Base-by-base conservation (phyloP, 30 jellyfish, hydroid and myxozoan genomes). In the Chrysaora quinquecirrha region DNA sequence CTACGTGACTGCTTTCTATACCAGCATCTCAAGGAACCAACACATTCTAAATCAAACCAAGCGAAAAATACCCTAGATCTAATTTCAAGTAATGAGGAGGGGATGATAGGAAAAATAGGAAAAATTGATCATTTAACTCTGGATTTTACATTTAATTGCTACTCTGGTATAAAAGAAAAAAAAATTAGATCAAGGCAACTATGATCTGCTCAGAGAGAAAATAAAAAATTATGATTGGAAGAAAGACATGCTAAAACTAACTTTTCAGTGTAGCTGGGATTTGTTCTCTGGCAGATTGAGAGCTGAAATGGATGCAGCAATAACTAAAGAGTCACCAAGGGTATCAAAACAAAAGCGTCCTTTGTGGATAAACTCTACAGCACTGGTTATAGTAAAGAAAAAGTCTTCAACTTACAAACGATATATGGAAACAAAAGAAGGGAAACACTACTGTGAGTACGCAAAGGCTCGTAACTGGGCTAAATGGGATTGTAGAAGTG, bases 351-450 rank as follows among this genome's bases (percentile, higher is more conserved):
- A 38, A 71, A 1, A 12, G 28, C 46, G 68, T 34, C 78, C 78
- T 24, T 33, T 34, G 29, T 66, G 78, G 78, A 29, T 30, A 33
- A 66, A 66, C 29, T 71, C 35, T 34, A 34, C 65, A 71, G 82
- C 82, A 3, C 65, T 71, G 11, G 35, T 30, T 47, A 71, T 3
- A 47, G 43, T 71, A 1, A 71, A 23, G 68, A 71, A 71, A 47
- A 71, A 71, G 48, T 34, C 68, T 18, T 52, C 82, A 1, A 70
- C 69, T 14, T 71, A 34, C 69, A 71, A 71, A 52, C 76, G 85
- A 78, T 86, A 86, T 32, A 63, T 27, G 72, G 87, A 79, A 48
- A 12, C 96, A 63, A 84, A 4, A 47, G 89, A 77, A 64, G 86
- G 89, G 54, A 77, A 77, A 33, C 86, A 43, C 69, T 35, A 46